Conservation (phyloP, 2,888 invertebrate genomes). For the Oxyteleia sp. region DNA sequence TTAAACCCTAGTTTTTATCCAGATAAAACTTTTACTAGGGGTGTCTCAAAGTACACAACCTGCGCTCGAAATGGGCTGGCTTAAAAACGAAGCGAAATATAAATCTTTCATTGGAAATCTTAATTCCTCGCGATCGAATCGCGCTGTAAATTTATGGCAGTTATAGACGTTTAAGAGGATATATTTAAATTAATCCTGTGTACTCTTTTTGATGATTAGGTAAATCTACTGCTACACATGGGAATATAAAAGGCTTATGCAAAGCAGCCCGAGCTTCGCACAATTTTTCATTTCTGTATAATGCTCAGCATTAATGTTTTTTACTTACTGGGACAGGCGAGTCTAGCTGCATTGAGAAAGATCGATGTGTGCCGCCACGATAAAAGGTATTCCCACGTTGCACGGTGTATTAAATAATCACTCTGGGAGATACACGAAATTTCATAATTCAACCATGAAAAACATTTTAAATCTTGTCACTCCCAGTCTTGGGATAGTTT, state of each 20-base stretch:
- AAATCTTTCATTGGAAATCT: not conserved
- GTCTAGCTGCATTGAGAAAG: constrained; percentile 41
- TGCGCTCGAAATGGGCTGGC: too few relatives aligned
- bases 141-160: constrained; percentile 1
- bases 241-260: constrained; percentile 44
- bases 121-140: not conserved
- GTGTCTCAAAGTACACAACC: too few relatives aligned
- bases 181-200: constrained; percentile 39
- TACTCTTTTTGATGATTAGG: constrained; percentile 32
- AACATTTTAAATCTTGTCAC: not conserved
- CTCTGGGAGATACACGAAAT: not conserved
- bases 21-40: too few relatives aligned
- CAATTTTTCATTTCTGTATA: constrained; percentile 50
- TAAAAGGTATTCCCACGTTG: constrained; percentile 26
- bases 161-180: constrained; percentile 24
- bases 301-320: constrained; percentile 48
- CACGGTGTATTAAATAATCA: constrained; percentile 23
- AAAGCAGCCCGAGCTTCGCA: constrained; percentile 32
- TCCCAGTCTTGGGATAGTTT: not conserved
- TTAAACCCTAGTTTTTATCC: too few relatives aligned
- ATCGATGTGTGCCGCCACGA: constrained; percentile 39
- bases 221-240: constrained; percentile 46
- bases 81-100: not conserved
- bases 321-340: constrained; percentile 31
- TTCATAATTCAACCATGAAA: constrained; percentile 5